A percentile compares a stretch with the other conserved stretches of the same genome.
These are phyloP conservation scores for Therioaphis trifolii DNA, from an alignment of 2,888 invertebrate genomes.

Conservation along the genomic window DNA sequence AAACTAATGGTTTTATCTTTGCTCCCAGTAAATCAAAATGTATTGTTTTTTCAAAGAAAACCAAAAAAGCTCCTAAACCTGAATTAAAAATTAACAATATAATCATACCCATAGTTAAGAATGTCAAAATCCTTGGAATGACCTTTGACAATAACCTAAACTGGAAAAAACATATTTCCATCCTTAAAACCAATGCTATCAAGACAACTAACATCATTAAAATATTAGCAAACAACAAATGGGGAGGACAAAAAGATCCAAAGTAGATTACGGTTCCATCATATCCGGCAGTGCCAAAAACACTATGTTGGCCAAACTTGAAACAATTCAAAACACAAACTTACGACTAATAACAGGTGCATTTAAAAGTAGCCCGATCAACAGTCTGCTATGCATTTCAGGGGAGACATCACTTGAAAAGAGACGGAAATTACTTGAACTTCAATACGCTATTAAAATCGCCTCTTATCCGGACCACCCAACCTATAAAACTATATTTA, in stretches of 20 bases:
- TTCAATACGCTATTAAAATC: too few relatives aligned
- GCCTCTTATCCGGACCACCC: too few relatives aligned
- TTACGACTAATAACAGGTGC: too few relatives aligned
- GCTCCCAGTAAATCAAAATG: neutral
- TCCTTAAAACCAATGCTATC: constrained; percentile 37
- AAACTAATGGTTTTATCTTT: neutral
- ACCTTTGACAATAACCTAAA: constrained; percentile 34
- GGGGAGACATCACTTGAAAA: too few relatives aligned
- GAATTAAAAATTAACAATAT: neutral
- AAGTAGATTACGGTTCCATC: too few relatives aligned
- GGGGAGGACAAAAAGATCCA: constrained; percentile 41
- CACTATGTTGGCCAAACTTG: too few relatives aligned
- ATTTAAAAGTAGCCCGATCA: too few relatives aligned
- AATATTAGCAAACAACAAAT: constrained; percentile 39
- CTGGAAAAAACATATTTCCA: constrained; percentile 39
- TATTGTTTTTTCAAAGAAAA: neutral
- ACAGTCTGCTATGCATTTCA: too few relatives aligned
- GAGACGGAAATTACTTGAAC: too few relatives aligned
- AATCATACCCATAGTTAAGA: neutral
- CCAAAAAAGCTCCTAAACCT: neutral
- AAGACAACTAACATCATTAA: constrained; percentile 52
- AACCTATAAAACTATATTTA: too few relatives aligned
- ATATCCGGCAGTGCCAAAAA: too few relatives aligned
- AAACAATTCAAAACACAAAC: too few relatives aligned
- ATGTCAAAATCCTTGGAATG: constrained; percentile 40